phyloP scores from a whole-genome alignment of 2,888 invertebrate species.

The Prostheceraeus crozeri region DNA sequence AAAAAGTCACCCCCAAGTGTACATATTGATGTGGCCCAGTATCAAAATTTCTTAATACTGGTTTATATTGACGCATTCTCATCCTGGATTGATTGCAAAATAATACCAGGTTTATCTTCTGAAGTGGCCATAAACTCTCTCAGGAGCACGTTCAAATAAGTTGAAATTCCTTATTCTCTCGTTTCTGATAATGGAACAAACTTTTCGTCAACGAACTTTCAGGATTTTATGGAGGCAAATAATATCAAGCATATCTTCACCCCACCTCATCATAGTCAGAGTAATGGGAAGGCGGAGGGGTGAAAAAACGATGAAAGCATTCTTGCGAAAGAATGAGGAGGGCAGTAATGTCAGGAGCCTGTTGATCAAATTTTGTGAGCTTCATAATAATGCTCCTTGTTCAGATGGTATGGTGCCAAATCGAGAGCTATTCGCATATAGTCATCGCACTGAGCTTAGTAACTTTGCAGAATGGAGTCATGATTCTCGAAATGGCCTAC shows the following conservation, averaged over 20 bases:
- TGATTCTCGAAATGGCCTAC: too few species aligned
- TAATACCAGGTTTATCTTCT: background rate
- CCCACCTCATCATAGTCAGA: background rate
- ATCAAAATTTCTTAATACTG: background rate
- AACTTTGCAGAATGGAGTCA: too few species aligned
- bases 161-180: background rate
- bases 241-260: background rate
- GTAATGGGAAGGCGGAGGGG: constrained; percentile 10
- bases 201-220: background rate
- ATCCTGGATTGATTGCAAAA: background rate
- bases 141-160: background rate
- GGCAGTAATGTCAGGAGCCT: too few species aligned
- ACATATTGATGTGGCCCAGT: constrained; percentile 1
- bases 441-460: too few species aligned
- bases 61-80: background rate
- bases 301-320: too few species aligned
- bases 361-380: too few species aligned
- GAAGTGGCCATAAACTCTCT: background rate
- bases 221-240: background rate
- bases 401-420: too few species aligned
- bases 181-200: background rate
- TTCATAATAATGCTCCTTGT: too few species aligned
- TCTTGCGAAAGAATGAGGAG: too few species aligned
- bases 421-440: too few species aligned
- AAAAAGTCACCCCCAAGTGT: too few species aligned